phyloP scores from a whole-genome alignment of 2,113 vertebrate species.

The Hystrix cristata region DNA sequence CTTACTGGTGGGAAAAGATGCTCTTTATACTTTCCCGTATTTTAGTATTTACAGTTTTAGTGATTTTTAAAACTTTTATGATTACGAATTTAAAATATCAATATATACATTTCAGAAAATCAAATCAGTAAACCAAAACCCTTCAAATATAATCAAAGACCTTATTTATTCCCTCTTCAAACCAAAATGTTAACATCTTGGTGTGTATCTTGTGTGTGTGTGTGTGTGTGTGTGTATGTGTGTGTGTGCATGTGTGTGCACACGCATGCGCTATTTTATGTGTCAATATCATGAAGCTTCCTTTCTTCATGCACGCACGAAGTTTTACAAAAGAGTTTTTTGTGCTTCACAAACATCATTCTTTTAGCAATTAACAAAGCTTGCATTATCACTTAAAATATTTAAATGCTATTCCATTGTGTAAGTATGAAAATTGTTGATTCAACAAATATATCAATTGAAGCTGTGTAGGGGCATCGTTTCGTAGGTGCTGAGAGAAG shows the following conservation, averaged over 20 bases:
- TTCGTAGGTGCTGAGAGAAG: not conserved
- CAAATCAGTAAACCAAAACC: not conserved
- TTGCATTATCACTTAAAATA: slow-evolving; percentile 37
- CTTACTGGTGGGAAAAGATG: not conserved
- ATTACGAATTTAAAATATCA: not conserved
- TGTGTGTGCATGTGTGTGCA: not conserved
- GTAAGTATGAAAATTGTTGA: not conserved
- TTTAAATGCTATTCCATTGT: not conserved
- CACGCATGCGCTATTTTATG: not conserved
- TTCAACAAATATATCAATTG: not conserved
- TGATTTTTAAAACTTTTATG: not conserved
- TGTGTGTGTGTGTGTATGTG: not conserved
- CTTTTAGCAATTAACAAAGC: not conserved
- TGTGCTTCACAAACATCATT: not conserved
- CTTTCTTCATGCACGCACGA: not conserved
- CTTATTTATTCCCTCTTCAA: not conserved
- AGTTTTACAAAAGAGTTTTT: not conserved
- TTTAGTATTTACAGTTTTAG: not conserved
- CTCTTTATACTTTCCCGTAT: not conserved
- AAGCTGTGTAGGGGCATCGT: not conserved
- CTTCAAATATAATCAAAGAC: not conserved
- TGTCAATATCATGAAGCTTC: not conserved
- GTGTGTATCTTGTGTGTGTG: not conserved
- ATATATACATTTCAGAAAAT: not conserved
- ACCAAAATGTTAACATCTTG: not conserved